These are phyloP conservation scores for Chroicocephalus ridibundus DNA, from an alignment of 2,113 vertebrate genomes.

Conservation along the genomic window DNA sequence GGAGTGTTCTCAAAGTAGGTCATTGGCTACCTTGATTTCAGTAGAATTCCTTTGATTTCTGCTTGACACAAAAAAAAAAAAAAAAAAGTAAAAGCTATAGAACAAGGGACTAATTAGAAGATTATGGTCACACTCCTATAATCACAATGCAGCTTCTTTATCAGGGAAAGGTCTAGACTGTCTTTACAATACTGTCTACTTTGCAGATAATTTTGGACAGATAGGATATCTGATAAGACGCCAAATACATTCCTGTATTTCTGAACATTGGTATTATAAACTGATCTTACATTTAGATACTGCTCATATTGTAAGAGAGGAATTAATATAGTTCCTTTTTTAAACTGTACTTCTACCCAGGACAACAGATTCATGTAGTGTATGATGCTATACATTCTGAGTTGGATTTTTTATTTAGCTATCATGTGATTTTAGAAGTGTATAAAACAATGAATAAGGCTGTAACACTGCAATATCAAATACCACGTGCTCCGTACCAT, in stretches of 20 bases:
- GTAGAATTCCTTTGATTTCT: not conserved
- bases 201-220: not conserved
- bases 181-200: not conserved
- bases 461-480: not conserved
- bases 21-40: not conserved
- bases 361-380: not conserved
- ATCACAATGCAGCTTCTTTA: not conserved
- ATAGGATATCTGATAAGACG: not conserved
- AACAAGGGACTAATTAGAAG: not conserved
- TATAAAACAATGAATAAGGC: not conserved
- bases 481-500: not conserved
- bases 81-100: not conserved
- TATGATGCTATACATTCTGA: not conserved
- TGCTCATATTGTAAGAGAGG: not conserved
- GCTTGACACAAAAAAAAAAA: not conserved
- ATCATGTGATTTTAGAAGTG: not conserved
- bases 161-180: not conserved
- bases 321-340: not conserved
- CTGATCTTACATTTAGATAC: not conserved
- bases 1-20: not conserved
- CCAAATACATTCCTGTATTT: not conserved
- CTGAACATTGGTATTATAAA: not conserved
- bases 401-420: not conserved
- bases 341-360: not conserved
- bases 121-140: not conserved